Evolutionary conservation across 2,113 vertebrate species (phyloP).

Genomic region (Pristiophorus japonicus): DNA sequence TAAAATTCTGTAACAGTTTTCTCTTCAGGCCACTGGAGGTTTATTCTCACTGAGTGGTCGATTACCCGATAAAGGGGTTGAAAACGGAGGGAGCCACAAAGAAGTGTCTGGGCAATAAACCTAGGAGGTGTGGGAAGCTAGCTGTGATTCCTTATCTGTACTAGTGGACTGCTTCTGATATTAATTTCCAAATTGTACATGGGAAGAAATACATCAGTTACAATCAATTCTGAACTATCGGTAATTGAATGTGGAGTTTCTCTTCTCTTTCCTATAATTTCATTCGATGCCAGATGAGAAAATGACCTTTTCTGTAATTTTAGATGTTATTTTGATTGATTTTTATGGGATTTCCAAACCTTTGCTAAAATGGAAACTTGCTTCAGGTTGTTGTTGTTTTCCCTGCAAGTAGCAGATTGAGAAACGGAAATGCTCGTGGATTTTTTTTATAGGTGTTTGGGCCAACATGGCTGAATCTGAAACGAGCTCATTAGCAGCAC

Average conservation of each 20-base stretch:
- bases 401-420: not conserved
- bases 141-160: not conserved
- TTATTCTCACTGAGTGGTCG: not conserved
- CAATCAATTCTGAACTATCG: not conserved
- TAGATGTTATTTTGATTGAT: conserved; percentile 19
- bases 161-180: not conserved
- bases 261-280: not conserved
- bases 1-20: not conserved
- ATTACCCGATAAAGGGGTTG: not conserved
- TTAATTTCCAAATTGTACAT: not conserved
- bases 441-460: not conserved
- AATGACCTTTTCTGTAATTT: not conserved
- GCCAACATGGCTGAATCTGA: not conserved
- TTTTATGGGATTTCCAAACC: not conserved
- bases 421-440: not conserved
- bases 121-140: not conserved
- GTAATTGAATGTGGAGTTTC: not conserved
- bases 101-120: no score
- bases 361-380: not conserved
- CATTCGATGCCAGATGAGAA: not conserved
- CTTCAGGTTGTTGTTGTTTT: not conserved
- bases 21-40: not conserved
- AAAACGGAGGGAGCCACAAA: not conserved
- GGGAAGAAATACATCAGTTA: not conserved
- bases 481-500: not conserved